A percentile compares a stretch with the other conserved stretches of the same genome.
These are phyloP conservation scores for Drosophila gaucha DNA, from an alignment of 2,888 invertebrate species.

Conservation along the genomic window DNA sequence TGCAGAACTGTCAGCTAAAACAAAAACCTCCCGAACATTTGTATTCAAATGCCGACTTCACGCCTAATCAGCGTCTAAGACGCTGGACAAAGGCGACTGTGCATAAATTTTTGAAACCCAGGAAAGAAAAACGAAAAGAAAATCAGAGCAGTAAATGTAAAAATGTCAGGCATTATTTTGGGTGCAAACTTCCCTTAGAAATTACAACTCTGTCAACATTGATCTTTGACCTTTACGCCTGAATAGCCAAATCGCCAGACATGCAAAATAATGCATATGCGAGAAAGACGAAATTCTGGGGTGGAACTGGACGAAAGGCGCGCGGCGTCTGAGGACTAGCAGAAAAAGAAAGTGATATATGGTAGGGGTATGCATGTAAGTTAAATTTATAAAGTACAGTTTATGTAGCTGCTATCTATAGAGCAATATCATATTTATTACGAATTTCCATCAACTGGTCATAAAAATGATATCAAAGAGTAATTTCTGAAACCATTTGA, in stretches of 20 bases:
- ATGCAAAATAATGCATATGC: slow-evolving; percentile 80
- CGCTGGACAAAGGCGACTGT: slow-evolving; percentile 57
- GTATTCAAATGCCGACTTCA: slow-evolving; percentile 76
- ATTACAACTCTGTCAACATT: slow-evolving; percentile 69
- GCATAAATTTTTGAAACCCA: slow-evolving; percentile 53
- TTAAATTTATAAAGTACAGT: slow-evolving; percentile 5
- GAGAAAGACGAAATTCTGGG: slow-evolving; percentile 51
- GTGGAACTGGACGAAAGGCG: slow-evolving; percentile 66
- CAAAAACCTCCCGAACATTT: slow-evolving; percentile 29
- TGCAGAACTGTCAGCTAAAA: slow-evolving; percentile 29
- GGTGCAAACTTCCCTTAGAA: slow-evolving; percentile 41
- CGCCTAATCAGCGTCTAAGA: slow-evolving; percentile 71
- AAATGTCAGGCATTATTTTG: slow-evolving; percentile 42
- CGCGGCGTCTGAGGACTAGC: slow-evolving; percentile 10
- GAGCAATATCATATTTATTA: slow-evolving; percentile 56
- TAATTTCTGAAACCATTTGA: slow-evolving; percentile 55
- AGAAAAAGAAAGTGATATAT: slow-evolving; percentile 17
- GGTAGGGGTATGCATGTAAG: neutral
- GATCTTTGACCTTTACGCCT: slow-evolving; percentile 82
- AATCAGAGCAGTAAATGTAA: slow-evolving; percentile 65
- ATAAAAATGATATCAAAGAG: slow-evolving; percentile 69
- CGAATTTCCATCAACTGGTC: slow-evolving; percentile 64
- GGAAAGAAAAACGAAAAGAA: no score
- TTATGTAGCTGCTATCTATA: slow-evolving; percentile 7
- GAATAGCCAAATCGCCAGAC: slow-evolving; percentile 75